Evolutionary conservation across 2,888 invertebrate genomes (phyloP).

Genomic region (Drosophila demipolita): DNA sequence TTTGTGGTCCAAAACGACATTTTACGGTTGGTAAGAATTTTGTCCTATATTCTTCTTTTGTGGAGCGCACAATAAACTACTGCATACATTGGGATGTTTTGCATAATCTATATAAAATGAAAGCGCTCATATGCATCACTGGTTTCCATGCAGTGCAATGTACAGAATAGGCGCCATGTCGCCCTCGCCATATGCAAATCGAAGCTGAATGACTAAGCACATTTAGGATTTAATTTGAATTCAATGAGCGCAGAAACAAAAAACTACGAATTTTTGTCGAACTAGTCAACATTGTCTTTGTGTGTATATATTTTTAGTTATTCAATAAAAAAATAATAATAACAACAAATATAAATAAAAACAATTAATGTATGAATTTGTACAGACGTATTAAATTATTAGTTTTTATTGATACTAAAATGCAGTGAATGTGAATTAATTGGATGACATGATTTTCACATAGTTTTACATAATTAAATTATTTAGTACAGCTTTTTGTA

Average conservation of each 20-base stretch:
- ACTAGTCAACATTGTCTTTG: constrained; percentile 19
- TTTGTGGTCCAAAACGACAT: constrained; percentile 30
- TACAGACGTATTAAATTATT: constrained; percentile 1
- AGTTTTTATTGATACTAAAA: constrained; percentile 1
- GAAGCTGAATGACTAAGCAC: constrained; percentile 26
- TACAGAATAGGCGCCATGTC: constrained; percentile 12
- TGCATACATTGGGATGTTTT: constrained; percentile 38
- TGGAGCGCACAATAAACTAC: constrained; percentile 41
- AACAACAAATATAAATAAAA: neutral
- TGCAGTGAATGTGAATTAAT: constrained; percentile 21
- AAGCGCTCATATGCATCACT: constrained; percentile 59
- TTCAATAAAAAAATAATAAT: constrained; percentile 6
- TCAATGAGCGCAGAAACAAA: neutral
- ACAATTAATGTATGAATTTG: constrained; percentile 18
- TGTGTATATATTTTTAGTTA: constrained; percentile 8
- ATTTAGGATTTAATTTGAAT: constrained; percentile 4
- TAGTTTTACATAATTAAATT: neutral
- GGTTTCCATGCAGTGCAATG: constrained; percentile 18
- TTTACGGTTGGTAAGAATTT: constrained; percentile 44
- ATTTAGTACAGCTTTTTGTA: constrained; percentile 33
- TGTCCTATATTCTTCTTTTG: neutral
- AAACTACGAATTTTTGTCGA: constrained; percentile 23
- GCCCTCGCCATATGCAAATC: constrained; percentile 14
- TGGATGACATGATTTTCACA: constrained; percentile 19
- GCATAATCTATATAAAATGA: constrained; percentile 12